A percentile compares a stretch with the other conserved stretches of the same genome.
These are phyloP conservation scores for Pandemis heparana DNA, from an alignment of 2,888 invertebrate genomes.

Conservation along the genomic window DNA sequence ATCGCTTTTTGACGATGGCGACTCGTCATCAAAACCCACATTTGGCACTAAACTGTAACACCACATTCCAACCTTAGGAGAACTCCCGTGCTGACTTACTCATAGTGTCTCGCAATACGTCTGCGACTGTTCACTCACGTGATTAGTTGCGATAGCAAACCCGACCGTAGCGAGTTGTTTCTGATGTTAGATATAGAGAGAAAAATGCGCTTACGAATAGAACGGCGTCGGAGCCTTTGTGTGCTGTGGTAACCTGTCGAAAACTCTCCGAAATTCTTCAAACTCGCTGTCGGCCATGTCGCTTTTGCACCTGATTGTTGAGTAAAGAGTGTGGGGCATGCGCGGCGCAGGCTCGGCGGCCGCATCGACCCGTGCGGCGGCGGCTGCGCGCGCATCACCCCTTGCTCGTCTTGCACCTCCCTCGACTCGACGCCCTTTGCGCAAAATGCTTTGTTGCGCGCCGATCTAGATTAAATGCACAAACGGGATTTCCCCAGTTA, in stretches of 20 bases:
- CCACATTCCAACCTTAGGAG: conserved; percentile 34
- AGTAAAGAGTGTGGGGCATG: conserved; percentile 66
- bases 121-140: conserved; percentile 9
- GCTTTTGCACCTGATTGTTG: conserved; percentile 89
- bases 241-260: conserved; percentile 92
- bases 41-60: conserved; percentile 92
- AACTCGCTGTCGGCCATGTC: conserved; percentile 97
- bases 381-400: conserved; percentile 24
- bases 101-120: conserved; percentile 23
- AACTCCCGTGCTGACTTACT: conserved; percentile 12
- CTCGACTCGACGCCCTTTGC: conserved; percentile 52
- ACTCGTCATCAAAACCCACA: conserved; percentile 92
- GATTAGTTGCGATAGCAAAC: conserved; percentile 6
- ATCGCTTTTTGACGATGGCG: conserved; percentile 92
- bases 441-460: conserved; percentile 49
- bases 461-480: conserved; percentile 59
- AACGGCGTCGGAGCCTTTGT: conserved; percentile 92
- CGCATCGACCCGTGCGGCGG: conserved; percentile 67
- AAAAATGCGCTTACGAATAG: conserved; percentile 92
- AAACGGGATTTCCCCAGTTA: conserved; percentile 60
- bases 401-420: background rate
- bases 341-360: conserved; percentile 60
- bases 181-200: conserved; percentile 23
- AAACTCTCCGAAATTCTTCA: conserved; percentile 95
- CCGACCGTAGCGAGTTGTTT: background rate